Conservation (phyloP, 2,113 vertebrate species). For the Platanista minor region DNA sequence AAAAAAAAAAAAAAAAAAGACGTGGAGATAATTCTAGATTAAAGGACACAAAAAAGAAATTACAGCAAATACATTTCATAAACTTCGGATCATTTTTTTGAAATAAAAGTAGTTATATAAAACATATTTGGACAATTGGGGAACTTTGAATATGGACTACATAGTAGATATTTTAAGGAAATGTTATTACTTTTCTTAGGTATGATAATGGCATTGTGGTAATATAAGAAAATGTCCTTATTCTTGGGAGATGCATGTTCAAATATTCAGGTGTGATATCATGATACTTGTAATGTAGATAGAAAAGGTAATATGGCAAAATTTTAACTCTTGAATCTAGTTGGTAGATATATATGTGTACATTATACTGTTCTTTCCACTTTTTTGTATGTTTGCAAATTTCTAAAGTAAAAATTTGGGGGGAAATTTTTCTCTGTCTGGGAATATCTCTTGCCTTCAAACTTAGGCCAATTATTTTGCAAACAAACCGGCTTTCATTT, state of each 20-base stretch:
- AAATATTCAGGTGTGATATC: not conserved
- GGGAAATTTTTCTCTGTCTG: not conserved
- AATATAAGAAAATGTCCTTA: not conserved
- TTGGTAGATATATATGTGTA: not conserved
- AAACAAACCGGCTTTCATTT: conserved; percentile 25
- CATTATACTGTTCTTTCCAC: not conserved
- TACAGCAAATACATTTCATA: conserved; percentile 2
- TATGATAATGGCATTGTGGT: not conserved
- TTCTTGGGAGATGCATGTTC: not conserved
- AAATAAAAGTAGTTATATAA: not conserved
- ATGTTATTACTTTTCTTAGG: not conserved
- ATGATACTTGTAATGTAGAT: not conserved
- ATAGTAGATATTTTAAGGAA: not conserved
- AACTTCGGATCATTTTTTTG: not conserved
- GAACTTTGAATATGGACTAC: not conserved
- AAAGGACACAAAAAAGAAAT: not conserved
- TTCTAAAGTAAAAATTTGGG: not conserved
- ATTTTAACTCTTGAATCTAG: not conserved
- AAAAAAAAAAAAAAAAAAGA: not conserved
- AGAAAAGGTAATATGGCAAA: not conserved
- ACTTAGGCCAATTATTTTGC: not conserved
- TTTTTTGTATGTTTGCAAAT: conserved; percentile 20
- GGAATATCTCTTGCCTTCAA: not conserved
- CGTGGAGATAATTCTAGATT: not conserved
- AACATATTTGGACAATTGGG: not conserved